Base-by-base conservation (phyloP, 2,888 invertebrate genomes). In the Platynereis dumerilii region DNA sequence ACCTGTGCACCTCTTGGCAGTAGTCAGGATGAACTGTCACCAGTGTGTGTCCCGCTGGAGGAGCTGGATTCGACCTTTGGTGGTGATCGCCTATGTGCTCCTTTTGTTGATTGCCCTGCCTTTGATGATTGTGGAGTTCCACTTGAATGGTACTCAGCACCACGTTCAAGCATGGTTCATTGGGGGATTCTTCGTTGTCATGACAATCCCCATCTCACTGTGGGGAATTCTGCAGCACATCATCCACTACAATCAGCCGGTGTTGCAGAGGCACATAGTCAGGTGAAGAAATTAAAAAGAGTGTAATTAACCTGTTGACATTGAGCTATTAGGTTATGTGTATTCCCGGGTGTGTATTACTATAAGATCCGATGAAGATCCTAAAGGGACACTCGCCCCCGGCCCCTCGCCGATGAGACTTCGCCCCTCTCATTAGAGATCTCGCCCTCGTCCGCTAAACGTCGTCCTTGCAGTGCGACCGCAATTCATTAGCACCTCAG, bases 151-250 rank as follows among this genome's bases (percentile, higher is more conserved):
- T 5, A 74, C 93, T 74, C 88, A 89, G 57, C 89, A 90, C 75
- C 89, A 90, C 71, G 92, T 92, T 78, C 91, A 92, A 83, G 85
- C 83, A 7, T 91, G 92, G 75, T 86, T 95, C 72, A 90, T 95
- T 65, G 95, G 92, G 10, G 95, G 95, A 2, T 88, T 93, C n/a
- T 96, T 96, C 86, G 95, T 94, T 26, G 87, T 94, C 71, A 87
- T 95, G 65, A 92, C 96, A 0, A 86, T 97, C 58, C 96, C 96
- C 0, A 91, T 96, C 70, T 93, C 96, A 54, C 88, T 96, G 76
- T 96, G 94, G 91, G 94, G 95, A 85, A 96, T 97, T 76, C 90
- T 92, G 55, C 93, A 95, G 83, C 96, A 97, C 85, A 90, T 96
- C 80, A 91, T 95, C 64, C 91, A 96, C 84, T 96, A 94, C 79